Conservation (phyloP, 2,888 invertebrate genomes). For the Eupithecia dodoneata region DNA sequence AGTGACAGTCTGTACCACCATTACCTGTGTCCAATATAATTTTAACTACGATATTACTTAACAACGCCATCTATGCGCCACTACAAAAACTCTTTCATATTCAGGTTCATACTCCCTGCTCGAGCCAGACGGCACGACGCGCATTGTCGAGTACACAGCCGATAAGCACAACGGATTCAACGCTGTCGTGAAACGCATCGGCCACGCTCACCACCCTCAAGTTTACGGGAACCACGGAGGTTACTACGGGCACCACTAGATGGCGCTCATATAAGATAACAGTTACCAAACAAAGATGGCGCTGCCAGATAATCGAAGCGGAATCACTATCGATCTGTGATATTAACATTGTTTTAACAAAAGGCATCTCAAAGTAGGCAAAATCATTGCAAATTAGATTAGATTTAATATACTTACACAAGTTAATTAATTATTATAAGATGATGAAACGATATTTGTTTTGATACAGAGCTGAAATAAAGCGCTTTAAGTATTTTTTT, state of each 20-base stretch:
- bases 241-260: slow-evolving; percentile 75
- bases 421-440: not conserved
- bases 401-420: not conserved
- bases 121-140: slow-evolving; percentile 80
- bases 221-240: slow-evolving; percentile 65
- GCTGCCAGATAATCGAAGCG: slow-evolving; percentile 39
- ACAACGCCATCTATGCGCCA: slow-evolving; percentile 32
- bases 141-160: slow-evolving; percentile 81
- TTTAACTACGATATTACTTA: not conserved
- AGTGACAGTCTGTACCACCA: not conserved
- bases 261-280: slow-evolving; percentile 50
- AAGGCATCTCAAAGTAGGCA: slow-evolving; percentile 31
- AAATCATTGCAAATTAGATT: not conserved
- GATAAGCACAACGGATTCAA: slow-evolving; percentile 81
- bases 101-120: slow-evolving; percentile 80
- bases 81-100: slow-evolving; percentile 23
- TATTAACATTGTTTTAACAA: slow-evolving; percentile 49
- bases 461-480: slow-evolving; percentile 57
- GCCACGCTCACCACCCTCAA: slow-evolving; percentile 78
- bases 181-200: slow-evolving; percentile 80
- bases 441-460: slow-evolving; percentile 42
- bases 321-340: slow-evolving; percentile 61
- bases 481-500: slow-evolving; percentile 36
- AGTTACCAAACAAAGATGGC: slow-evolving; percentile 57
- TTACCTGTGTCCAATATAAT: not conserved